A percentile compares a stretch with the other conserved stretches of the same genome.
phyloP scores from a whole-genome alignment of 2,888 invertebrate genomes.

The Plebejus melissa region DNA sequence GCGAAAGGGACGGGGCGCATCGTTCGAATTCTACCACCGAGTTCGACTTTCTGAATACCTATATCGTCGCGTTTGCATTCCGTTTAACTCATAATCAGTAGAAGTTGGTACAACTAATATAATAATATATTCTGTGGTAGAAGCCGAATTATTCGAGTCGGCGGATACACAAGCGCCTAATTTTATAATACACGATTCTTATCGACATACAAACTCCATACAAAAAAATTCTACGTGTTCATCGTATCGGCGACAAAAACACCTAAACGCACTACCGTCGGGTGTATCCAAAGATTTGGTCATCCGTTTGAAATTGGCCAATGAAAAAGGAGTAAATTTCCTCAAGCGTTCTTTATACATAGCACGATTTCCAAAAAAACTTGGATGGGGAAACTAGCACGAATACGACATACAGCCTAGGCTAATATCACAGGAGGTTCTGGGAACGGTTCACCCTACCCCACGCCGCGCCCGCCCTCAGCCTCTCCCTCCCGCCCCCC shows the following conservation, averaged over 20 bases:
- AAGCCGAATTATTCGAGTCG: slow-evolving; percentile 26
- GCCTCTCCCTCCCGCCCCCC: slow-evolving; percentile 34
- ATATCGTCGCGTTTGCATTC: slow-evolving; percentile 34
- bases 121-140: neutral
- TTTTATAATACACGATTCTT: slow-evolving; percentile 40
- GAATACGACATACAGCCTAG: slow-evolving; percentile 77
- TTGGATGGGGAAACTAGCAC: slow-evolving; percentile 72
- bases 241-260: slow-evolving; percentile 51
- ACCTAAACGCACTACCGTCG: slow-evolving; percentile 62
- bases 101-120: neutral
- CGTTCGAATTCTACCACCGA: slow-evolving; percentile 37
- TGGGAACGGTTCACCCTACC: slow-evolving; percentile 69
- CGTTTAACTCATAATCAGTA: slow-evolving; percentile 34
- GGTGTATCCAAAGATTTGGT: slow-evolving; percentile 60
- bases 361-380: slow-evolving; percentile 68
- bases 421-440: slow-evolving; percentile 78
- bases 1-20: slow-evolving; percentile 43
- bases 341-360: slow-evolving; percentile 58
- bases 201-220: slow-evolving; percentile 54
- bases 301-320: slow-evolving; percentile 63
- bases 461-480: slow-evolving; percentile 41
- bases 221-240: slow-evolving; percentile 53
- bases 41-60: slow-evolving; percentile 38
- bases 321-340: slow-evolving; percentile 58
- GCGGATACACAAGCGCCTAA: slow-evolving; percentile 38